A percentile compares a stretch with the other conserved stretches of the same genome.
These are phyloP conservation scores for Rhipidura dahli DNA, from an alignment of 2,113 vertebrate genomes.

Conservation along the genomic window DNA sequence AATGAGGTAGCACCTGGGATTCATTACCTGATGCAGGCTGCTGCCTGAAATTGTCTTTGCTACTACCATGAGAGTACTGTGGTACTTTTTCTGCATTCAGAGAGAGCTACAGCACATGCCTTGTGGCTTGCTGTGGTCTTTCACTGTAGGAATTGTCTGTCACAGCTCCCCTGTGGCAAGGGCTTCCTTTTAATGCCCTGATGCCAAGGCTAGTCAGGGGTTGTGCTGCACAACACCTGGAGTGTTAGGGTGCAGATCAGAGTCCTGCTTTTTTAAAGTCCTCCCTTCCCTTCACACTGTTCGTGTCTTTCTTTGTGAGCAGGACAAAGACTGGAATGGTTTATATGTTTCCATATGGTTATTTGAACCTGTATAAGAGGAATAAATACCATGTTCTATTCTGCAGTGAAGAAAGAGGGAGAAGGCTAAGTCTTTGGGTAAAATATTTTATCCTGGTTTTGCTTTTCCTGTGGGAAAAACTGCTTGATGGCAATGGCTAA, in stretches of 20 bases:
- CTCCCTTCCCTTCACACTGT: background rate
- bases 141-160: background rate
- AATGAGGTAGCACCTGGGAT: background rate
- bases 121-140: background rate
- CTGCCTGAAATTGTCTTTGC: background rate
- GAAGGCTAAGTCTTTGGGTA: background rate
- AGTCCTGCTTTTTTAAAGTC: background rate
- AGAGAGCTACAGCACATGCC: background rate
- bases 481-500: background rate
- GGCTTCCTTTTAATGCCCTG: background rate
- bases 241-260: background rate
- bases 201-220: background rate
- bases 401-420: background rate
- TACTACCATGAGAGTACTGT: fast-evolving
- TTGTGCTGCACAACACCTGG: background rate
- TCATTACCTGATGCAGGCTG: background rate
- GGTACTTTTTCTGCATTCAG: background rate
- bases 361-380: background rate
- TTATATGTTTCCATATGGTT: background rate
- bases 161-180: background rate
- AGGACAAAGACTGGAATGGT: background rate
- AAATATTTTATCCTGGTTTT: background rate
- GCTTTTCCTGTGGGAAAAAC: background rate
- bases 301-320: background rate
- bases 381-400: background rate